Conservation (phyloP, 2,113 vertebrate species). For the Petromus typicus region DNA sequence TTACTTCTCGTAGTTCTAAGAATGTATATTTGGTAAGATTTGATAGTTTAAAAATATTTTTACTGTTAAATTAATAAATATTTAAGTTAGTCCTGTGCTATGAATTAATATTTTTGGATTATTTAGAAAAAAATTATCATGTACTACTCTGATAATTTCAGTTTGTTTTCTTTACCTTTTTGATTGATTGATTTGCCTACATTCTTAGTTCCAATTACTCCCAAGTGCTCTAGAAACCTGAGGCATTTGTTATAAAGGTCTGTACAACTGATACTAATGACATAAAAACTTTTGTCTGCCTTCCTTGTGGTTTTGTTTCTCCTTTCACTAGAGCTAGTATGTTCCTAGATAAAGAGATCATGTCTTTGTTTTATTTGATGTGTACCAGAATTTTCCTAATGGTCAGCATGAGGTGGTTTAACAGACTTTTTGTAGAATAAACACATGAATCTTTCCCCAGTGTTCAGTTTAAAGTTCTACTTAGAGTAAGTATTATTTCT, state of each 20-base stretch:
- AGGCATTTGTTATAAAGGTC: slow-evolving; percentile 70
- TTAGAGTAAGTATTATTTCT: not conserved
- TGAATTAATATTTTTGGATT: slow-evolving; percentile 43
- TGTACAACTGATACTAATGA: slow-evolving; percentile 57
- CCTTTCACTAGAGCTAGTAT: slow-evolving; percentile 40
- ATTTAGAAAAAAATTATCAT: slow-evolving; percentile 53
- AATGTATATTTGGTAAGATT: slow-evolving; percentile 30
- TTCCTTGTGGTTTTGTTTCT: slow-evolving; percentile 58
- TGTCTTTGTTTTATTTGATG: slow-evolving; percentile 50
- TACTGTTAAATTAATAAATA: slow-evolving; percentile 26
- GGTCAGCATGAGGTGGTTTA: not conserved
- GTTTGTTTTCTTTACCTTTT: slow-evolving; percentile 41
- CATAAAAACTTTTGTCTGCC: slow-evolving; percentile 31
- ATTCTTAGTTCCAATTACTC: slow-evolving; percentile 62
- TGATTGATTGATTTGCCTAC: slow-evolving; percentile 62
- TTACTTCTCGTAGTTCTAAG: not conserved
- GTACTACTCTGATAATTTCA: slow-evolving; percentile 27
- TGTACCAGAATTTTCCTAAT: slow-evolving; percentile 48
- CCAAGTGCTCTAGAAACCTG: slow-evolving; percentile 66
- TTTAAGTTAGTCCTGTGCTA: slow-evolving; percentile 16
- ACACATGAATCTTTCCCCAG: slow-evolving; percentile 49
- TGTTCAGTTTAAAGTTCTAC: slow-evolving; percentile 15
- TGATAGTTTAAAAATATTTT: slow-evolving; percentile 47
- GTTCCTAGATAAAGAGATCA: slow-evolving; percentile 12
- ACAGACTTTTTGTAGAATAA: slow-evolving; percentile 63